Conservation (phyloP, 1,140 invertebrate genomes). For the Macrobrachium nipponense region DNA sequence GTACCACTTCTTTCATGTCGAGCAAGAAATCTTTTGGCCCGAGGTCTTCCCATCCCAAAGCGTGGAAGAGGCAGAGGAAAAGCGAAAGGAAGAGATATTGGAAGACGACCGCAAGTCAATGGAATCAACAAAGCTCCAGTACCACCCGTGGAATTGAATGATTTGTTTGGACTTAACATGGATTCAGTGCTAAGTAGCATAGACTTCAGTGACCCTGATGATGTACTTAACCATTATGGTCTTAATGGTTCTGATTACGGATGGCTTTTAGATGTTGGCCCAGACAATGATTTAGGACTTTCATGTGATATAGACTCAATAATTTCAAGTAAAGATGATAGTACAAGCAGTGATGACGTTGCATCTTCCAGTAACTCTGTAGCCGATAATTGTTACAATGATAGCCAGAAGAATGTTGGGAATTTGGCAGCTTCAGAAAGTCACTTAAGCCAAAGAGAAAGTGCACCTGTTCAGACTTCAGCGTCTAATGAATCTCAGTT, state of each 20-base stretch:
- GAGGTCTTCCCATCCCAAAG: conserved; percentile 59
- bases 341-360: conserved; percentile 60
- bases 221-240: conserved; percentile 56
- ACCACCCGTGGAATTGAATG: conserved; percentile 34
- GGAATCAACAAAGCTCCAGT: conserved; percentile 19
- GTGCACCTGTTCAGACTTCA: conserved; percentile 30
- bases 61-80: conserved; percentile 51
- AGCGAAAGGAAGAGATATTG: conserved; percentile 45
- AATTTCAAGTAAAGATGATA: conserved; percentile 58
- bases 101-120: conserved; percentile 44
- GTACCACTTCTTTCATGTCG: conserved; percentile 85
- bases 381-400: conserved; percentile 43
- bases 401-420: conserved; percentile 35
- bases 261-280: conserved; percentile 61
- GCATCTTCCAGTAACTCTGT: conserved; percentile 49
- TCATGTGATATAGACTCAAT: conserved; percentile 57
- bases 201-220: conserved; percentile 60
- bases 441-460: conserved; percentile 50
- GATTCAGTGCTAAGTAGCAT: conserved; percentile 58
- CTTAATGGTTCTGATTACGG: conserved; percentile 56
- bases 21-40: conserved; percentile 61
- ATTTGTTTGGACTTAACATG: conserved; percentile 43
- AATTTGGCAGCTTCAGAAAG: conserved; percentile 49
- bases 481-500: conserved; percentile 34
- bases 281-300: conserved; percentile 59